These are phyloP conservation scores for Drosophila limbata DNA, from an alignment of 2,888 invertebrate genomes.

Conservation along the genomic window DNA sequence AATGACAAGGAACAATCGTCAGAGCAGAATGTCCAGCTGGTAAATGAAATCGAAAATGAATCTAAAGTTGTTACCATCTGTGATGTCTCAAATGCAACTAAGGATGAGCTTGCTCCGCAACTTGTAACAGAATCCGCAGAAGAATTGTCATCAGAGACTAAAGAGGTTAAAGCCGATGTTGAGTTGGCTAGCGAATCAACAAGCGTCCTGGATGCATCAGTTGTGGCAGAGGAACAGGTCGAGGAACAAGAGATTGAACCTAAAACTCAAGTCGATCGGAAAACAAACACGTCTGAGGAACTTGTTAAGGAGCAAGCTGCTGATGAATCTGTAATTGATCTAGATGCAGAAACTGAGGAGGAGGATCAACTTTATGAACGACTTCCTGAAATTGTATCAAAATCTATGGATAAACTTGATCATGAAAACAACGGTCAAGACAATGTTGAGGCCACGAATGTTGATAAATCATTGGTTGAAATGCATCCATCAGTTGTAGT, in stretches of 20 bases:
- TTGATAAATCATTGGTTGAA: neutral
- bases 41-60: slow-evolving; percentile 1
- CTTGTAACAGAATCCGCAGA: neutral
- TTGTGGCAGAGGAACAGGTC: neutral
- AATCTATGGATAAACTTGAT: neutral
- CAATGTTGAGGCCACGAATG: neutral
- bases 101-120: neutral
- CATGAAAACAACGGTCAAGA: neutral
- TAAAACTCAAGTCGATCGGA: neutral
- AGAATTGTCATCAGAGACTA: neutral
- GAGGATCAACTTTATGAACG: neutral
- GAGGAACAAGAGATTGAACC: neutral
- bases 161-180: neutral
- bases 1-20: neutral
- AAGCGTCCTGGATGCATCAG: slow-evolving; percentile 8
- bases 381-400: neutral
- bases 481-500: neutral
- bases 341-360: neutral
- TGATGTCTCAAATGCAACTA: neutral
- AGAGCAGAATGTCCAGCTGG: neutral
- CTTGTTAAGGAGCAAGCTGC: neutral
- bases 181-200: neutral
- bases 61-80: neutral
- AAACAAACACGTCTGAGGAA: neutral
- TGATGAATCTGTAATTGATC: neutral